Conservation (phyloP, 2,888 invertebrate genomes). For the Watsonalla binaria region DNA sequence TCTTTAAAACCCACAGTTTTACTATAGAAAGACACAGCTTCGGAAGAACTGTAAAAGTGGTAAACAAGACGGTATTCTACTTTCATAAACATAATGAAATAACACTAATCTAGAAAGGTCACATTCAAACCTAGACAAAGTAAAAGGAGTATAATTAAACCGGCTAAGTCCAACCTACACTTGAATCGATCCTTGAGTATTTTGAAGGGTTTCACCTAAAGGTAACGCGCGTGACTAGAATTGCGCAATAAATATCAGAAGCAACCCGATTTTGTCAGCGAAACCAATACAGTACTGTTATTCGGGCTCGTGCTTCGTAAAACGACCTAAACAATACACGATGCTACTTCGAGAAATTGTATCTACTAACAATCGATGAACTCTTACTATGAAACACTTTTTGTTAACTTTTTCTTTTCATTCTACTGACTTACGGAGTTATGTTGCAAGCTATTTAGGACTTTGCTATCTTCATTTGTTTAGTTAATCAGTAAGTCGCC, state of each 20-base stretch:
- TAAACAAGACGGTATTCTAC: too few relatives aligned
- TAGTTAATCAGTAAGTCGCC: too few relatives aligned
- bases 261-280: conserved; percentile 20
- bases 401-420: background rate
- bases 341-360: conserved; percentile 20
- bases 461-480: too few relatives aligned
- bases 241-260: conserved; percentile 23
- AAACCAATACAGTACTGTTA: conserved; percentile 31
- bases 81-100: too few relatives aligned
- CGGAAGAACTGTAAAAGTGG: background rate
- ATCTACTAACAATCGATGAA: conserved; percentile 5
- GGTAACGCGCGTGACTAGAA: conserved; percentile 18
- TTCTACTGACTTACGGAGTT: background rate
- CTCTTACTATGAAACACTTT: background rate
- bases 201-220: conserved; percentile 7
- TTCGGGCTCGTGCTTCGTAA: conserved; percentile 29
- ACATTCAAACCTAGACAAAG: background rate
- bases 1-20: conserved; percentile 11
- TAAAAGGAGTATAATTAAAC: conserved; percentile 4
- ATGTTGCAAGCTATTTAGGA: too few relatives aligned
- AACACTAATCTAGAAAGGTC: too few relatives aligned
- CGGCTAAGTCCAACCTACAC: conserved; percentile 3
- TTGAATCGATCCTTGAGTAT: background rate
- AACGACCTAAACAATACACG: conserved; percentile 27
- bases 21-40: background rate